Evolutionary conservation across 2,113 vertebrate genomes (phyloP).

Genomic region (Dromiciops gliroides): DNA sequence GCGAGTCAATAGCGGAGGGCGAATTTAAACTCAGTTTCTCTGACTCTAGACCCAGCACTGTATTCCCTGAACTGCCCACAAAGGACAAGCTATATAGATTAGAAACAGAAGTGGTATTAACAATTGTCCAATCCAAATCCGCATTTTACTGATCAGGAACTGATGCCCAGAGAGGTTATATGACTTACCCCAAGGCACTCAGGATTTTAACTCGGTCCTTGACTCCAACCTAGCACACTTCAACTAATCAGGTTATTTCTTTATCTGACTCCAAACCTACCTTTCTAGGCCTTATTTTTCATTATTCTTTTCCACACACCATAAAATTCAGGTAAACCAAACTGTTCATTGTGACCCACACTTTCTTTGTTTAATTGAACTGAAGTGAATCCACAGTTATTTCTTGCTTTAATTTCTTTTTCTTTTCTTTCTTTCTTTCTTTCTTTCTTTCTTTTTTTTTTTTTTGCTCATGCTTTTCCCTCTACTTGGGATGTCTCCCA

Average conservation of each 20-base stretch:
- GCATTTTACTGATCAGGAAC: neutral
- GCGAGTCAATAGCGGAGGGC: neutral
- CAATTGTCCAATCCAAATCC: neutral
- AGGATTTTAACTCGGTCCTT: neutral
- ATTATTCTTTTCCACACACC: neutral
- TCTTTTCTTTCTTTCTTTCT: neutral
- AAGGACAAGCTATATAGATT: neutral
- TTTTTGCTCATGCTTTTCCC: neutral
- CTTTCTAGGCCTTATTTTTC: neutral
- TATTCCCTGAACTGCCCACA: neutral
- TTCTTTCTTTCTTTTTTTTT: neutral
- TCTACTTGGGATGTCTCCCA: neutral
- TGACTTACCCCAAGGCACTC: neutral
- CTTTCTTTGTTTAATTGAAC: neutral
- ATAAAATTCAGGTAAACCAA: neutral
- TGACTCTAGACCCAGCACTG: too few species aligned
- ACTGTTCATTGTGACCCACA: neutral
- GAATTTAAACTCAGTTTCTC: neutral
- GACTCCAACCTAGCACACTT: neutral
- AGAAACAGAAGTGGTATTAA: neutral
- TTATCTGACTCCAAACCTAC: neutral
- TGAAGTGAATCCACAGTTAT: neutral
- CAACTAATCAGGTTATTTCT: neutral
- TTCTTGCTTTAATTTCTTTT: neutral
- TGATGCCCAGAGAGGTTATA: neutral